Conservation (phyloP, 2,797 vertebrate genomes). For the Sphenopsis melanotis region DNA sequence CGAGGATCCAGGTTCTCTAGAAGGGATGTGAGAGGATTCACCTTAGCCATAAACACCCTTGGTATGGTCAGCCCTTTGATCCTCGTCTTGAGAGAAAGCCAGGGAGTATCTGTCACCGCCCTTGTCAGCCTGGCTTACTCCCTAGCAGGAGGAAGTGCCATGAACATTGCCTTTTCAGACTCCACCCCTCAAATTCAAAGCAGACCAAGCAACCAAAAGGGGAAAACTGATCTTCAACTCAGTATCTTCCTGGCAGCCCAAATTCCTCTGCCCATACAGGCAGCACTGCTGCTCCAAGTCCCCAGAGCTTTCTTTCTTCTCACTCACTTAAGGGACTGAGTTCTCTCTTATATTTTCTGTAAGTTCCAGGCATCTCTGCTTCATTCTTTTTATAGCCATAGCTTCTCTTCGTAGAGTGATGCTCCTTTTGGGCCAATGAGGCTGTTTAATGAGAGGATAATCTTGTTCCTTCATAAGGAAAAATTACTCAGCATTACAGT, state of each 20-base stretch:
- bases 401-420: not conserved
- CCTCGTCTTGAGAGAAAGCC: not conserved
- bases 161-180: not conserved
- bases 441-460: constrained; percentile 43
- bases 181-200: not conserved
- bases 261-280: not conserved
- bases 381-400: not conserved
- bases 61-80: not conserved
- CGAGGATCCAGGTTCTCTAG: not conserved
- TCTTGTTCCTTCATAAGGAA: constrained; percentile 44
- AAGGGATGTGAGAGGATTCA: not conserved
- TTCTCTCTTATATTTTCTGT: not conserved
- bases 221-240: not conserved
- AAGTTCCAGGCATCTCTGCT: not conserved
- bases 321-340: not conserved
- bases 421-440: not conserved
- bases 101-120: not conserved
- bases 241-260: not conserved
- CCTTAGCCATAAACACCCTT: not conserved
- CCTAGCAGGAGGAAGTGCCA: not conserved
- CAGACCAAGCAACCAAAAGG: not conserved
- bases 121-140: not conserved
- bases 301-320: not conserved
- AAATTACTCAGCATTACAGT: constrained; percentile 51
- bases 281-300: not conserved